Evolutionary conservation across 92 coral and sea anemone species (phyloP).

Genomic region (Galaxea fascicularis): DNA sequence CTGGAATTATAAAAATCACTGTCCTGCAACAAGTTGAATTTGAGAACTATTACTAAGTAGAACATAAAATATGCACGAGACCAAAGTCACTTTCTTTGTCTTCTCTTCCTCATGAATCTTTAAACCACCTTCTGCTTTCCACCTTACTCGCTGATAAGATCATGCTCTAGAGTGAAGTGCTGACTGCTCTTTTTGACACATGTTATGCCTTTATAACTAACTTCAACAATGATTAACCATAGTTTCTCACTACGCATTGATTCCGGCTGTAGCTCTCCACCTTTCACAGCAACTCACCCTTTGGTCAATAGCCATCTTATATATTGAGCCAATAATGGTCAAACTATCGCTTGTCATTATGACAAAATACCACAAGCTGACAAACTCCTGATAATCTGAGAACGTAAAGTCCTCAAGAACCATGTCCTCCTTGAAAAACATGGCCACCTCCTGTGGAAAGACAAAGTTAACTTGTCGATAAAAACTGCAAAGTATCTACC

Average conservation of each 20-base stretch:
- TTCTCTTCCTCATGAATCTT: no score
- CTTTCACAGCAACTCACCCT: slow-evolving; percentile 54
- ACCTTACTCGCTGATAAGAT: no score
- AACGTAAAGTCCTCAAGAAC: slow-evolving; percentile 54
- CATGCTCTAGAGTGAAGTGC: no score
- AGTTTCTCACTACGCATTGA: background rate
- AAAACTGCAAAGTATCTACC: background rate
- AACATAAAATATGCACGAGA: background rate
- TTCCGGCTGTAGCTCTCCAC: no score
- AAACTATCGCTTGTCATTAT: slow-evolving; percentile 83
- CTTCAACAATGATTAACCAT: no score
- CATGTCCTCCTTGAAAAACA: slow-evolving; percentile 69
- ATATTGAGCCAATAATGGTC: slow-evolving; percentile 89
- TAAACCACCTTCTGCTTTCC: no score
- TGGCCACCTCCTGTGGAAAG: slow-evolving; percentile 66
- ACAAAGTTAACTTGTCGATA: background rate
- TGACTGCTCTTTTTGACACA: no score
- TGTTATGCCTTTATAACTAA: no score
- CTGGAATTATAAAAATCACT: slow-evolving; percentile 76
- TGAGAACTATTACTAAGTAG: background rate
- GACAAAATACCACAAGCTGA: slow-evolving; percentile 86
- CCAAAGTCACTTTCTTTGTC: no score
- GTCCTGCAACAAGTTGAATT: slow-evolving; percentile 62
- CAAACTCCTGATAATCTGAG: slow-evolving; percentile 79
- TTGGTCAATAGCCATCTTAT: slow-evolving; percentile 89